Base-by-base conservation (phyloP, 2,888 invertebrate genomes). In the Erpobdella octoculata region DNA sequence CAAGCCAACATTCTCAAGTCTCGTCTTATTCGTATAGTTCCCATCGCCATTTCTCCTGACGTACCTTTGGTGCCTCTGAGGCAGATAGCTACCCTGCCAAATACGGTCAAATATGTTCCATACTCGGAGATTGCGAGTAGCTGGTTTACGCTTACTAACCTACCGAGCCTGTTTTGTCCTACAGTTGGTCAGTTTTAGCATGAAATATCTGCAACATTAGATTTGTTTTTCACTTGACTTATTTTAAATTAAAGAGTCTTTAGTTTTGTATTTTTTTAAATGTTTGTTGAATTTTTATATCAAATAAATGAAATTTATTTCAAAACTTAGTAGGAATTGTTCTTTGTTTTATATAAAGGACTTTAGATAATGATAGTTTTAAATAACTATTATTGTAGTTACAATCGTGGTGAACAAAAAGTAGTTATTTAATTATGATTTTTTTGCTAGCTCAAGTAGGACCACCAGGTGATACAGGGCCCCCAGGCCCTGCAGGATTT, bases 401-500 rank as follows among this genome's bases (percentile, higher is more conserved):
- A 15, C 35, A 33, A 33, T 5, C 53, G 1, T n/a, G 28, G 9
- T 25, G 6, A 1, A 53, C n/a, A 18, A n/a, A 53, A 65, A 36
- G n/a, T n/a, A n/a, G n/a, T n/a, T n/a, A n/a, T n/a, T n/a, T n/a
- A n/a, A n/a, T n/a, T n/a, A n/a, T n/a, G n/a, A 36, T 35, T 65
- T 36, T 36, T 37, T 21, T 65, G 35, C 25, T 58, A 61, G 76
- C 90, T 90, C 72, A 66, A 37, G 37, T 65, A 21, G 74, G 76
- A 72, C 73, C 80, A 75, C 77, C 77, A 28, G 68, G 79, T 25
- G 58, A 58, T 35, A 58, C 37, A 25, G 84, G 90, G 25, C 2
- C 88, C 2, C 87, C 89, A 21, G 92, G 91, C 64, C 86, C 87
- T 46, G 0, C 38, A 59, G 73, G 73, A 31, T 18, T 37, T 0